phyloP scores from a whole-genome alignment of 1,140 invertebrate genomes.

The Sitobion miscanthi region DNA sequence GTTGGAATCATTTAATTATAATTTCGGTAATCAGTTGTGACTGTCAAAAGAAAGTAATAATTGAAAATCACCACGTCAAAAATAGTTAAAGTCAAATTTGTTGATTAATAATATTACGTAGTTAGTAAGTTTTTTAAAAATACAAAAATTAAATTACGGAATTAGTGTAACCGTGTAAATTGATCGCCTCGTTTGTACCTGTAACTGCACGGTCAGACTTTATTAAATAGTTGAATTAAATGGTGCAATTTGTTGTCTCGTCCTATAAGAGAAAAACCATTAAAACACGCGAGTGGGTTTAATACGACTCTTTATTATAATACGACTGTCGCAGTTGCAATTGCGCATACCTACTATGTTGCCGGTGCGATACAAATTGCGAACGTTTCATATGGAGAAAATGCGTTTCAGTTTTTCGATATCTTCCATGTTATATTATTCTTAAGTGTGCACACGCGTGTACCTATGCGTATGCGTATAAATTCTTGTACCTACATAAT shows the following conservation, averaged over 20 bases:
- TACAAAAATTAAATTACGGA: not conserved
- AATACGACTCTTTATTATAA: not conserved
- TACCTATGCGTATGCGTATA: not conserved
- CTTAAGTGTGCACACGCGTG: not conserved
- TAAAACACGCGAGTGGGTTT: not conserved
- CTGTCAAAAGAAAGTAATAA: not conserved
- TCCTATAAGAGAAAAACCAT: not conserved
- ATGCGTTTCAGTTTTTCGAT: not conserved
- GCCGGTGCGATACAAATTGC: not conserved
- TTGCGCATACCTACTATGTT: not conserved
- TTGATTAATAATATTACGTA: not conserved
- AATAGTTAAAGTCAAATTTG: not conserved
- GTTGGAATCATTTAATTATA: not conserved
- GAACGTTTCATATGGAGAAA: not conserved
- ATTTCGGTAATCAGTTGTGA: not conserved
- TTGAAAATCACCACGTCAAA: not conserved
- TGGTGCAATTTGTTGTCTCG: not conserved
- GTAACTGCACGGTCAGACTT: not conserved
- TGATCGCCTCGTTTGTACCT: not conserved
- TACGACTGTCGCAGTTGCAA: not conserved
- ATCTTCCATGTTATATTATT: not conserved
- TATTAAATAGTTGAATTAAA: constrained; percentile 7
- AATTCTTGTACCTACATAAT: not conserved
- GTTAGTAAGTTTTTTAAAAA: not conserved
- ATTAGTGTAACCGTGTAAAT: not conserved